Evolutionary conservation across 1,140 invertebrate genomes (phyloP).

Genomic region (Ladona fulva): DNA sequence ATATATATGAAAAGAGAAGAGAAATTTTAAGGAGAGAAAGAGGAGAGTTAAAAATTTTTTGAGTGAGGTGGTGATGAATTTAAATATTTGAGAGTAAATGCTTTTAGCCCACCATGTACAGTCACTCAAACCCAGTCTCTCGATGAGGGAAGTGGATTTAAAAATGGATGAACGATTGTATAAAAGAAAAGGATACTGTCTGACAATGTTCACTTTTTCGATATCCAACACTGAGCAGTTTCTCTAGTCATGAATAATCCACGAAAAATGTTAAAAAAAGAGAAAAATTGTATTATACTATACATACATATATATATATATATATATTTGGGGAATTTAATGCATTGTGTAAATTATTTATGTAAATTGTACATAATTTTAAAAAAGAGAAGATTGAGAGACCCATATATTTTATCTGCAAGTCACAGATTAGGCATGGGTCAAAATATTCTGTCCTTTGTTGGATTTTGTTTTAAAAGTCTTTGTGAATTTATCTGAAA

Average conservation of each 20-base stretch:
- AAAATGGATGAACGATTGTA: too few species aligned
- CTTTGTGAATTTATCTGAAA: conserved; percentile 2
- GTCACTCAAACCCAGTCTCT: background rate
- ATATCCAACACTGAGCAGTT: background rate
- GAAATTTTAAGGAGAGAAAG: background rate
- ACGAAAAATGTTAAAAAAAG: background rate
- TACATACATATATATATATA: conserved; percentile 7
- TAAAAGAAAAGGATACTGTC: too few species aligned
- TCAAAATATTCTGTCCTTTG: conserved; percentile 10
- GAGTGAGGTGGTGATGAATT: too few species aligned
- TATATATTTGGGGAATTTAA: conserved; percentile 7
- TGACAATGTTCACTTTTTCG: background rate
- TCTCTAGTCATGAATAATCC: conserved; percentile 3
- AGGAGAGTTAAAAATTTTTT: background rate
- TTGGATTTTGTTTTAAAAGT: conserved; percentile 10
- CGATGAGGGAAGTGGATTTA: background rate
- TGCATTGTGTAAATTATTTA: conserved; percentile 8
- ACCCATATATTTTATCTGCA: conserved; percentile 2
- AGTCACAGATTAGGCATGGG: background rate
- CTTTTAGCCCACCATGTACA: conserved; percentile 4
- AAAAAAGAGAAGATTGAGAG: background rate
- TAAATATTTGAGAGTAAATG: background rate
- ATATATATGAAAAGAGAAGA: too few species aligned
- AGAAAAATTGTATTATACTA: conserved; percentile 10
- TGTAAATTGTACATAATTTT: conserved; percentile 11